Evolutionary conservation across 2,888 invertebrate species (phyloP).

Genomic region (Napeogenes inachia): DNA sequence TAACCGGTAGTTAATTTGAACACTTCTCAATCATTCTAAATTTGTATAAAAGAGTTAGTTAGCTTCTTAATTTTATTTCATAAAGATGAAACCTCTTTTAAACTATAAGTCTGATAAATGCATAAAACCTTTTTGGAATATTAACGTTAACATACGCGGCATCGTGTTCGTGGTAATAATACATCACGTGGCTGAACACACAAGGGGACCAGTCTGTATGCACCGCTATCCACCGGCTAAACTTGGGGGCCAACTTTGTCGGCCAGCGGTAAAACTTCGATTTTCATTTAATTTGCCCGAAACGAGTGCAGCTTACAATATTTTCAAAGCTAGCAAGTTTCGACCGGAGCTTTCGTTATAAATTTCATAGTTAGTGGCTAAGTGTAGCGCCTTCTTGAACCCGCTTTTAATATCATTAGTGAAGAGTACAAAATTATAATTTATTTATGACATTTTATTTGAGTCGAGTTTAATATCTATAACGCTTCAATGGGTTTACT

Average conservation of each 20-base stretch:
- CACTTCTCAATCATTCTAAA: too few relatives aligned
- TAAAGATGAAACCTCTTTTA: slow-evolving; percentile 16
- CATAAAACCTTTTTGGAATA: slow-evolving; percentile 24
- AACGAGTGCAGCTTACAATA: slow-evolving; percentile 75
- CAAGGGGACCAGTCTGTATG: slow-evolving; percentile 33
- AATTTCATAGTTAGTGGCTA: slow-evolving; percentile 60
- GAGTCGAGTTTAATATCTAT: slow-evolving; percentile 17
- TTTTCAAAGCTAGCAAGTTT: slow-evolving; percentile 72
- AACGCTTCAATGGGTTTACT: slow-evolving; percentile 14
- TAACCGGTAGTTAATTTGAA: too few relatives aligned
- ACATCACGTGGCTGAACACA: slow-evolving; percentile 29
- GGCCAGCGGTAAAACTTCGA: slow-evolving; percentile 66
- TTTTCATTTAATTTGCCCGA: slow-evolving; percentile 75
- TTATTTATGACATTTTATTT: slow-evolving; percentile 9
- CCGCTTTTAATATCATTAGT: slow-evolving; percentile 29
- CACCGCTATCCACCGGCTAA: slow-evolving; percentile 44
- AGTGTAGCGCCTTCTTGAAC: slow-evolving; percentile 30
- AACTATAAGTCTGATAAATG: slow-evolving; percentile 23
- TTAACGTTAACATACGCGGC: slow-evolving; percentile 17
- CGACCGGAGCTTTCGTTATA: slow-evolving; percentile 63
- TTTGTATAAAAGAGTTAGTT: too few relatives aligned
- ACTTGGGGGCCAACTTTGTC: slow-evolving; percentile 72
- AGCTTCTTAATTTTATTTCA: slow-evolving; percentile 2
- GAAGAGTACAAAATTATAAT: slow-evolving; percentile 28
- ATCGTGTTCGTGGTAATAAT: slow-evolving; percentile 23